Percentiles rank a stretch among this genome's conserved stretches.
Evolutionary conservation across 2,113 vertebrate species (phyloP).

Genomic region (Odocoileus hemionus): DNA sequence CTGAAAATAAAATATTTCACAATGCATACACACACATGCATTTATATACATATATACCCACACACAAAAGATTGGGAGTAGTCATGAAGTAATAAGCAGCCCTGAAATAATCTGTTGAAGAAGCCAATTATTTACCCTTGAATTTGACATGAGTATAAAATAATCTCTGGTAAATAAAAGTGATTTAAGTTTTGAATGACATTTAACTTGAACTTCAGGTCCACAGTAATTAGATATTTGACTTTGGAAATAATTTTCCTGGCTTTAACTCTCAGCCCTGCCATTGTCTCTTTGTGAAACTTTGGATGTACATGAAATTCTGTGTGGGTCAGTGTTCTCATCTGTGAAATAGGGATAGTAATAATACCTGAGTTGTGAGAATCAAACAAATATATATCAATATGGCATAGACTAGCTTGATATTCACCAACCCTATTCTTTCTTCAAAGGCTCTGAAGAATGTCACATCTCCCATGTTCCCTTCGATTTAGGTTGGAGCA

Average conservation of each 20-base stretch:
- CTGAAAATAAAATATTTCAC: neutral
- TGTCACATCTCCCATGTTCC: neutral
- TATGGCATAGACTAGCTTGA: neutral
- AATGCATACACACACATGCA: neutral
- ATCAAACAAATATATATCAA: neutral
- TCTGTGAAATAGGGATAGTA: neutral
- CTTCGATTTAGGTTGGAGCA: neutral
- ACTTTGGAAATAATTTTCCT: neutral
- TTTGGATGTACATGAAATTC: neutral
- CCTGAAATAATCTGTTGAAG: neutral
- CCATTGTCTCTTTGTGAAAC: neutral
- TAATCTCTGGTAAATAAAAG: neutral
- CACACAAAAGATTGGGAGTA: neutral
- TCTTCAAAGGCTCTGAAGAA: neutral
- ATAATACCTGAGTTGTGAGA: neutral
- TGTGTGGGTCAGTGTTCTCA: neutral
- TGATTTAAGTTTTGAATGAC: neutral
- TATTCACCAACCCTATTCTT: neutral
- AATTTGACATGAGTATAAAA: neutral
- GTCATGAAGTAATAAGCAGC: neutral
- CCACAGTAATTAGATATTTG: neutral
- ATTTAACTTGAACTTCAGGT: neutral
- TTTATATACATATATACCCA: neutral
- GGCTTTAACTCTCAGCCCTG: neutral
- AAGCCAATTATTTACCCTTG: neutral